Evolutionary conservation across 2,113 vertebrate species (phyloP).

Genomic region (Trogon melanurus): DNA sequence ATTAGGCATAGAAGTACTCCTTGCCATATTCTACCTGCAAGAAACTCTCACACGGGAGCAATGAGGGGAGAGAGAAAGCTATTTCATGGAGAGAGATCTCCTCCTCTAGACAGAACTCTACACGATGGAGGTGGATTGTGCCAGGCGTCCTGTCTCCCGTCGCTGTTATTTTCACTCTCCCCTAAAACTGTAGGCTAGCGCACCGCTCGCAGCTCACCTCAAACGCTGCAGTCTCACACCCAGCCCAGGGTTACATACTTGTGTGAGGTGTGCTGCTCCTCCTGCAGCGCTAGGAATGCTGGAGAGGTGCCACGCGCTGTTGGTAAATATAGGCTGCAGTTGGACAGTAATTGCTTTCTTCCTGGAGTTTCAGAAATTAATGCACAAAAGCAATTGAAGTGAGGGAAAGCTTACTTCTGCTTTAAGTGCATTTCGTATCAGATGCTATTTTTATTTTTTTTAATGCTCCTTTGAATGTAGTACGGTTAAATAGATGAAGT

Average conservation of each 20-base stretch:
- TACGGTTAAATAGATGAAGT: neutral
- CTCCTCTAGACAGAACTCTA: neutral
- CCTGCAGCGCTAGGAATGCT: constrained; percentile 60
- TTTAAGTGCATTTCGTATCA: neutral
- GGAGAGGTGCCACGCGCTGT: constrained; percentile 60
- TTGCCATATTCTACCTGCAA: neutral
- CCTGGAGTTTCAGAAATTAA: constrained; percentile 35
- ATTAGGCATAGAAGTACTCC: neutral
- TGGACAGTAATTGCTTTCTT: constrained; percentile 43
- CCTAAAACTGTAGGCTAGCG: neutral
- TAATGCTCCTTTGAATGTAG: neutral
- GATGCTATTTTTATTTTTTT: neutral
- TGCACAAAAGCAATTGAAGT: neutral
- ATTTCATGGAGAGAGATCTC: neutral
- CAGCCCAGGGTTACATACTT: constrained; percentile 78
- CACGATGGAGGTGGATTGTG: neutral
- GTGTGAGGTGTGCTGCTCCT: constrained; percentile 83
- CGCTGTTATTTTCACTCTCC: constrained; percentile 20
- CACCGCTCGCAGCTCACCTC: neutral
- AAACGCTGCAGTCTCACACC: constrained; percentile 47
- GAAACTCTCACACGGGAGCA: neutral
- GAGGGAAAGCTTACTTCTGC: neutral
- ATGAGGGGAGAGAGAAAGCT: neutral
- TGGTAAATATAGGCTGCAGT: constrained; percentile 60
- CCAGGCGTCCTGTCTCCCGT: neutral